Evolutionary conservation across 2,888 invertebrate genomes (phyloP), one percentile per base, ranked within the genome.

Genomic region (Xiphydria camelus): DNA sequence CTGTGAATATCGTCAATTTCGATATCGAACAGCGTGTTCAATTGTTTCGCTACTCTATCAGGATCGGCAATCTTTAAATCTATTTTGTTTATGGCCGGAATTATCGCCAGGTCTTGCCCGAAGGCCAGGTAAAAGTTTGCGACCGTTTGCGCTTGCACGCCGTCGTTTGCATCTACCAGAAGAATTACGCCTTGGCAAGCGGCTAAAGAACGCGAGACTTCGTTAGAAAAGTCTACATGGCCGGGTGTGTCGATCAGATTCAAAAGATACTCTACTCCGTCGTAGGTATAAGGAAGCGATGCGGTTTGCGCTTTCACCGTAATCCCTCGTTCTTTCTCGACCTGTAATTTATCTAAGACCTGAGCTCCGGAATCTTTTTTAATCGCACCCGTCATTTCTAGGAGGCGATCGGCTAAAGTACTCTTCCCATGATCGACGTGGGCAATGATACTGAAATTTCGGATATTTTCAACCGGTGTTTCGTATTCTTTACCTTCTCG

Each of bases 371-470:
- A 78, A 19, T 86, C 84, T 1, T 78, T 78, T 64, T 84, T 83
- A 43, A 89, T 85, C 0, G 86, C 87, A 55, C 95, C 96, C 12
- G 96, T 94, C 41, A 89, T 77, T 82, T 98, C 97, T 9, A 99
- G 76, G n/a, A 99, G 75, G 43, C 98, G 81, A 74, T 99, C 98
- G 1, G 98, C 96, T 45, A 99, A 77, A 0, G 98, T 99, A 75
- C 94, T 94, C 79, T 99, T 99, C 0, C 98, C 98, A 80, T 98
- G 98, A 75, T 99, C 98, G 1, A 99, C 91, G 77, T 99, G 98
- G n/a, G 98, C 98, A 51, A 99, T 94, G 64, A 99, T 97, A 76
- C 95, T 91, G 69, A 97, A 96, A 75, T 97, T 97, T 45, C 96
- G 80, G 31, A 95, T 93, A 54, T 76, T 69, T 53, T 81, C 79